These are phyloP conservation scores for Drepana arcuata DNA, from an alignment of 1,140 invertebrate genomes.

Conservation along the genomic window DNA sequence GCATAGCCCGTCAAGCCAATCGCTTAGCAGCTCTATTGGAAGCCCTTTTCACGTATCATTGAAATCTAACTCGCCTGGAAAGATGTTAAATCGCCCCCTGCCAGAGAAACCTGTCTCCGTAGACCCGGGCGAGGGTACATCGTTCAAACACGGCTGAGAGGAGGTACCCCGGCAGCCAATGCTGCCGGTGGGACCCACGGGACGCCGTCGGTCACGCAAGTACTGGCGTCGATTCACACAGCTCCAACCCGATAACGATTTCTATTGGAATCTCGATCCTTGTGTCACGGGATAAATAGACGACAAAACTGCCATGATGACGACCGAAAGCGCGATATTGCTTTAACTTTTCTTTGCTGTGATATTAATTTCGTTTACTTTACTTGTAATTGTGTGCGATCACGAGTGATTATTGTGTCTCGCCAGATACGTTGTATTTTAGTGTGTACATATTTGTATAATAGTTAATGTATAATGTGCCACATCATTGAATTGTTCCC, in stretches of 20 bases:
- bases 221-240: slow-evolving; percentile 6
- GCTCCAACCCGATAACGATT: slow-evolving; percentile 12
- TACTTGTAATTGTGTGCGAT: slow-evolving; percentile 29
- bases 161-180: slow-evolving; percentile 5
- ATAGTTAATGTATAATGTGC: slow-evolving; percentile 33
- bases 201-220: not conserved
- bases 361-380: slow-evolving; percentile 60
- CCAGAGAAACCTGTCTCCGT: slow-evolving; percentile 75
- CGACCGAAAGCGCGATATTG: slow-evolving; percentile 18
- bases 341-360: slow-evolving; percentile 59
- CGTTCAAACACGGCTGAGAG: slow-evolving; percentile 32
- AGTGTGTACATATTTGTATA: slow-evolving; percentile 46
- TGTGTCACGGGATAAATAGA: slow-evolving; percentile 20
- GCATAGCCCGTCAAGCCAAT: slow-evolving; percentile 14
- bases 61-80: slow-evolving; percentile 63
- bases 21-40: slow-evolving; percentile 9
- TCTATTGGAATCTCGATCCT: slow-evolving; percentile 19
- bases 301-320: not conserved
- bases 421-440: slow-evolving; percentile 36
- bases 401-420: slow-evolving; percentile 35
- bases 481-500: too few relatives aligned
- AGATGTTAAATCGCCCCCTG: slow-evolving; percentile 79
- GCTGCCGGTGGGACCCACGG: too few relatives aligned
- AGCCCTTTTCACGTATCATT: slow-evolving; percentile 19
- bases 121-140: slow-evolving; percentile 58